These are phyloP conservation scores for Muntiacus reevesi DNA, from an alignment of 2,113 vertebrate genomes.

Conservation along the genomic window DNA sequence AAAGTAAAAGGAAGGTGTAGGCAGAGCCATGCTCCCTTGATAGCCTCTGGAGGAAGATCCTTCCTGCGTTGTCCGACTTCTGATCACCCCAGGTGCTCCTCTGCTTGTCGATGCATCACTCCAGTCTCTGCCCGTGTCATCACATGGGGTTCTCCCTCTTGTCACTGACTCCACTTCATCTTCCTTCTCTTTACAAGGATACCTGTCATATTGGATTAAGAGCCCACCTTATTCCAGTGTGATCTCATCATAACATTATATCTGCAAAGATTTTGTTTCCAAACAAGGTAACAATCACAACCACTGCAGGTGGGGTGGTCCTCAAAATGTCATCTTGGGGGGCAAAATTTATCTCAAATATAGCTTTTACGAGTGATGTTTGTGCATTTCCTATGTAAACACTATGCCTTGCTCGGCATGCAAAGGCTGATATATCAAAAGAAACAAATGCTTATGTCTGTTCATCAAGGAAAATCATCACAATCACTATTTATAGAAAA, in stretches of 20 bases:
- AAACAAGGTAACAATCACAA: neutral
- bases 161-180: neutral
- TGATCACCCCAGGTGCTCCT: neutral
- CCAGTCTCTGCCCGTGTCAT: neutral
- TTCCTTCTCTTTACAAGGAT: neutral
- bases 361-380: neutral
- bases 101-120: neutral
- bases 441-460: neutral
- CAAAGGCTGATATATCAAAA: neutral
- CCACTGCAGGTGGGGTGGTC: neutral
- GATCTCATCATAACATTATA: neutral
- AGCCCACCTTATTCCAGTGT: neutral
- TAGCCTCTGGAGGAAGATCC: too few species aligned
- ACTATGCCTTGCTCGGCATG: rapidly evolving
- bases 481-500: neutral
- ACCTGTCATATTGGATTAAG: neutral
- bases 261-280: neutral
- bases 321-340: neutral
- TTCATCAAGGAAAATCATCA: neutral
- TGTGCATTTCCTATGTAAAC: neutral
- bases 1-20: neutral
- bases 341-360: neutral
- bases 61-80: neutral
- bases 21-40: rapidly evolving
- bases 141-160: neutral